Evolutionary conservation across 2,888 invertebrate species (phyloP).

Genomic region (Tuta absoluta): DNA sequence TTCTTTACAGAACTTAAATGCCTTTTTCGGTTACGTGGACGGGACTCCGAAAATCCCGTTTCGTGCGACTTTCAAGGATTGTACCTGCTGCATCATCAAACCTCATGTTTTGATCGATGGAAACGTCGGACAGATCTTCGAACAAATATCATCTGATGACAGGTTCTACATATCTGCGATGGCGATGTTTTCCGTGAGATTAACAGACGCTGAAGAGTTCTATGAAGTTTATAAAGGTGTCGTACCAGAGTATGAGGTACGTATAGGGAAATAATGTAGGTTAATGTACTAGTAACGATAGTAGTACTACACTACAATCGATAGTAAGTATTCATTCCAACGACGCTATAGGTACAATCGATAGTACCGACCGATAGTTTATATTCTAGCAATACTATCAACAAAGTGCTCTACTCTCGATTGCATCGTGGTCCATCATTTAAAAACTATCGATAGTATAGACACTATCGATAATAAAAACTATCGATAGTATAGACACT

Average conservation of each 20-base stretch:
- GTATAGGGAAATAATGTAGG: too few species aligned
- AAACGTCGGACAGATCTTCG: conserved; percentile 86
- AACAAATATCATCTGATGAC: conserved; percentile 84
- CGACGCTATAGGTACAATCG: too few species aligned
- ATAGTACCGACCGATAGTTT: too few species aligned
- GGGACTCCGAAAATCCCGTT: conserved; percentile 57
- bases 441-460: too few species aligned
- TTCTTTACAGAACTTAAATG: conserved; percentile 56
- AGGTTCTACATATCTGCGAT: conserved; percentile 89
- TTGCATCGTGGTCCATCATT: too few species aligned
- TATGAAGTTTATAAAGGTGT: conserved; percentile 95
- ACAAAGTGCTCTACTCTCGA: too few species aligned
- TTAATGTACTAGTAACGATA: too few species aligned
- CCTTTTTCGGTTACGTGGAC: conserved; percentile 64
- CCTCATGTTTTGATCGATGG: conserved; percentile 92
- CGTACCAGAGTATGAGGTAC: conserved; percentile 86
- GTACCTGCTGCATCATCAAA: conserved; percentile 92
- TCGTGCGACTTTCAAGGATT: conserved; percentile 83
- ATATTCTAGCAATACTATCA: too few species aligned
- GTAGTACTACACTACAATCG: too few species aligned
- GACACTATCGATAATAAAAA: too few species aligned
- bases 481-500: too few species aligned
- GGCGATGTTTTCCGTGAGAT: conserved; percentile 88
- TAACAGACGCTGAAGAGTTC: conserved; percentile 92
- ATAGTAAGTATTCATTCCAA: too few species aligned